A percentile compares a stretch with the other conserved stretches of the same genome.
Conservation (phyloP, 2,888 invertebrate genomes). For the Psylliodes chrysocephalus region DNA sequence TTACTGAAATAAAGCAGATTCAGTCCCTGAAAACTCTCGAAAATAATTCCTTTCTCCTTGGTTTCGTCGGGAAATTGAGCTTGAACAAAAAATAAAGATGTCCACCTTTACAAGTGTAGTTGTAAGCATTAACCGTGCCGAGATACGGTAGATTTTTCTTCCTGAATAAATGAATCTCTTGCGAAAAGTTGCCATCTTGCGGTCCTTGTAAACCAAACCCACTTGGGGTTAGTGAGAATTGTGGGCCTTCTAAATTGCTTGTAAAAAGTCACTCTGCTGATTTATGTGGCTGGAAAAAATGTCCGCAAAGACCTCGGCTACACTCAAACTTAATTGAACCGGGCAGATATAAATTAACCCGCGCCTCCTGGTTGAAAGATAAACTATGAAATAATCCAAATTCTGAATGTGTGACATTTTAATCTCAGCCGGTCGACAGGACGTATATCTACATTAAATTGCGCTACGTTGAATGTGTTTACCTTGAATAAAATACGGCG, state of each 20-base stretch:
- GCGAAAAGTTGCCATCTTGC: slow-evolving; percentile 30
- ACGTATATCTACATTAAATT: slow-evolving; percentile 11
- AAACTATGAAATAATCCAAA: slow-evolving; percentile 24
- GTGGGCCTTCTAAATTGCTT: slow-evolving; percentile 36
- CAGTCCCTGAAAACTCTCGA: too few relatives aligned
- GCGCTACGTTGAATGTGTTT: slow-evolving; percentile 13
- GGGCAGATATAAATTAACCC: slow-evolving; percentile 24
- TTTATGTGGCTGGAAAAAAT: slow-evolving; percentile 32
- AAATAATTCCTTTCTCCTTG: background rate
- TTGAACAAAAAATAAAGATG: background rate
- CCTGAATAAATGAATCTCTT: slow-evolving; percentile 33
- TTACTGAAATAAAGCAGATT: too few relatives aligned
- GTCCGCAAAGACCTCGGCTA: slow-evolving; percentile 33
- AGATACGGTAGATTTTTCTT: slow-evolving; percentile 22
- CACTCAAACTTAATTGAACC: slow-evolving; percentile 36
- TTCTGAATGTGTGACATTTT: slow-evolving; percentile 8
- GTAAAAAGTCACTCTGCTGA: slow-evolving; percentile 39
- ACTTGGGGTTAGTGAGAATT: slow-evolving; percentile 34
- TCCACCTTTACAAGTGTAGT: slow-evolving; percentile 14
- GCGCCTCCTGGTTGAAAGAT: slow-evolving; percentile 1
- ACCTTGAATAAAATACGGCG: slow-evolving; percentile 9
- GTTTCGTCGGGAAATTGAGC: too few relatives aligned
- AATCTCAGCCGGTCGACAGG: slow-evolving; percentile 11
- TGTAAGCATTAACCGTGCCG: slow-evolving; percentile 12
- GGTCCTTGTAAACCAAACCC: slow-evolving; percentile 34